These are phyloP conservation scores for Thysanoteuthis rhombus DNA, from an alignment of 2,888 invertebrate genomes.

Conservation along the genomic window DNA sequence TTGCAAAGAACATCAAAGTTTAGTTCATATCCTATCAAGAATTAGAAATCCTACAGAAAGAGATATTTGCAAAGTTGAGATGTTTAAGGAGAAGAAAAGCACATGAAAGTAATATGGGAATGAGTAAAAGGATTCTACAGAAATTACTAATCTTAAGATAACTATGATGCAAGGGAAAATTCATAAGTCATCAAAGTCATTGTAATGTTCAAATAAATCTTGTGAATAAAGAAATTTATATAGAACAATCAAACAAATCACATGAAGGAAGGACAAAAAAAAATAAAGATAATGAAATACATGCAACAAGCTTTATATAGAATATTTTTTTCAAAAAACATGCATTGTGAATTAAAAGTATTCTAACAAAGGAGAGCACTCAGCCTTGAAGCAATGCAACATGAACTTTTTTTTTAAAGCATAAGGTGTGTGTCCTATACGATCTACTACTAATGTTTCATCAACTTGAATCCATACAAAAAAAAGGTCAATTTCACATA, in stretches of 20 bases:
- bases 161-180: background rate
- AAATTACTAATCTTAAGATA: too few relatives aligned
- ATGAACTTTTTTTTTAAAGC: too few relatives aligned
- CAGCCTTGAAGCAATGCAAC: too few relatives aligned
- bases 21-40: too few relatives aligned
- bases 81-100: background rate
- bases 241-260: background rate
- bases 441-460: too few relatives aligned
- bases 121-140: too few relatives aligned
- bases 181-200: background rate
- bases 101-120: background rate
- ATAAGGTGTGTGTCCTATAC: too few relatives aligned
- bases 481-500: too few relatives aligned
- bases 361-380: background rate
- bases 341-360: background rate
- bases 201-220: too few relatives aligned
- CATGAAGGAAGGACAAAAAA: background rate
- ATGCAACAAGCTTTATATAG: background rate
- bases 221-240: background rate
- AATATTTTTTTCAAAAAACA: background rate
- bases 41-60: background rate
- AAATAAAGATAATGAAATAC: background rate
- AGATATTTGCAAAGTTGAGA: background rate
- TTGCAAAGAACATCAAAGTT: too few relatives aligned
- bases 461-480: too few relatives aligned